These are phyloP conservation scores for Calidris pugnax DNA, from an alignment of 2,113 vertebrate genomes.

Conservation along the genomic window DNA sequence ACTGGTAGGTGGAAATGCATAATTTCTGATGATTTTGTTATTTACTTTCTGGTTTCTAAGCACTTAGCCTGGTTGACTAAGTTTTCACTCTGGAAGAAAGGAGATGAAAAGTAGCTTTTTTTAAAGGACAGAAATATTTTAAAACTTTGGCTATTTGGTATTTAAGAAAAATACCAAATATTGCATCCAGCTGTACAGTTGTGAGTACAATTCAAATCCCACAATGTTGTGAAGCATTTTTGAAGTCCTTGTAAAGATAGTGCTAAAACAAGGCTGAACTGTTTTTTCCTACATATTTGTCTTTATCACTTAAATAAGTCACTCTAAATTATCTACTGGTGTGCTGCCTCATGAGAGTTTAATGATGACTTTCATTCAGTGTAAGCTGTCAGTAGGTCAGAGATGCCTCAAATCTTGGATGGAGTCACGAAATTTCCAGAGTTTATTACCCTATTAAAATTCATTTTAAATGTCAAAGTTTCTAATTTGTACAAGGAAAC, in stretches of 20 bases:
- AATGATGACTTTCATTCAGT: slow-evolving; percentile 10
- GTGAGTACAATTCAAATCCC: background rate
- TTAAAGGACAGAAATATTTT: background rate
- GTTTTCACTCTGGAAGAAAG: background rate
- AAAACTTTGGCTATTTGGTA: background rate
- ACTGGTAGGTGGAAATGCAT: background rate
- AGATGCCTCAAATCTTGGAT: background rate
- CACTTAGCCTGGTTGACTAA: background rate
- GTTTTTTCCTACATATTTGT: background rate
- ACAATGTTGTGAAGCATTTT: background rate
- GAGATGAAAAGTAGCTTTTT: background rate
- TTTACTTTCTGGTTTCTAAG: background rate
- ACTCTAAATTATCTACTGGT: background rate
- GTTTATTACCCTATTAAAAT: slow-evolving; percentile 54
- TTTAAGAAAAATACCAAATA: background rate
- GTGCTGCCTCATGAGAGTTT: background rate
- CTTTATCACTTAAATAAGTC: background rate
- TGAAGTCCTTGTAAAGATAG: background rate
- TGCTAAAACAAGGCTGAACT: background rate
- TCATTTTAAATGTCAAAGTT: slow-evolving; percentile 65
- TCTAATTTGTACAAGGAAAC: slow-evolving; percentile 37
- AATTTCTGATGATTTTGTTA: background rate
- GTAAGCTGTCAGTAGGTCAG: slow-evolving; percentile 16
- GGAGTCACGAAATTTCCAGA: slow-evolving; percentile 36
- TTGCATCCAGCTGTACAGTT: background rate